Conservation (phyloP, 2,888 invertebrate genomes). For the Vannuccia rotundouncinata region DNA sequence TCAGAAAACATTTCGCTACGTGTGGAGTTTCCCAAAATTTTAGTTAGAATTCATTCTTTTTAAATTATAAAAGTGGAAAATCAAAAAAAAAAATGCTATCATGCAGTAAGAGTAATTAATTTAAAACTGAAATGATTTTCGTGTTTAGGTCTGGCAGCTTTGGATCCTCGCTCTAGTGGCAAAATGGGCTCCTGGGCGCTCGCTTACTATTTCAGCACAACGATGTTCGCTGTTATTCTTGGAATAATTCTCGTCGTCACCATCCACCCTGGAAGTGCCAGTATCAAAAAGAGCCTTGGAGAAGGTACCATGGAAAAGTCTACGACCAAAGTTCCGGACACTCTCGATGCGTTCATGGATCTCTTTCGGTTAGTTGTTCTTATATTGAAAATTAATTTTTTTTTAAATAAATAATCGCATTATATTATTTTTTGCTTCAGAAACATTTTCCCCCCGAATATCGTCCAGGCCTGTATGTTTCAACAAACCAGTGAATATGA, state of each 20-base stretch:
- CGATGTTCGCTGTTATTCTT: constrained; percentile 63
- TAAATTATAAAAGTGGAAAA: too few relatives aligned
- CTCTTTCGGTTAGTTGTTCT: constrained; percentile 59
- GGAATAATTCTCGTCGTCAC: constrained; percentile 64
- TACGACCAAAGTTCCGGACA: constrained; percentile 54
- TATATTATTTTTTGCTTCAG: constrained; percentile 48
- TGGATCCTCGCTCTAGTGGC: constrained; percentile 64
- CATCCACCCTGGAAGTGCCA: constrained; percentile 62
- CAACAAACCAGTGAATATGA: constrained; percentile 61
- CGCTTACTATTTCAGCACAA: constrained; percentile 64
- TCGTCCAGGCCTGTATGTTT: constrained; percentile 63
- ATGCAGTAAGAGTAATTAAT: too few relatives aligned
- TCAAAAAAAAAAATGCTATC: too few relatives aligned
- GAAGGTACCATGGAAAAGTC: constrained; percentile 43
- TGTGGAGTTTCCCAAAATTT: too few relatives aligned
- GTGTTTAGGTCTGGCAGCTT: constrained; percentile 61
- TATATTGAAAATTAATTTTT: too few relatives aligned
- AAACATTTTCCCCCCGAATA: constrained; percentile 64
- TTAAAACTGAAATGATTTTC: too few relatives aligned
- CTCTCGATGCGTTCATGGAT: constrained; percentile 62
- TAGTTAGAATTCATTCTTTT: too few relatives aligned
- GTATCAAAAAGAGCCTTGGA: constrained; percentile 40
- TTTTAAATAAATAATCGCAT: not conserved
- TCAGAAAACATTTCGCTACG: too few relatives aligned
- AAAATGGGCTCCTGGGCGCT: constrained; percentile 64